Percentiles rank a stretch among this genome's conserved stretches.
Conservation (phyloP, 2,888 invertebrate species). For the Pachycephus smyrnensis region DNA sequence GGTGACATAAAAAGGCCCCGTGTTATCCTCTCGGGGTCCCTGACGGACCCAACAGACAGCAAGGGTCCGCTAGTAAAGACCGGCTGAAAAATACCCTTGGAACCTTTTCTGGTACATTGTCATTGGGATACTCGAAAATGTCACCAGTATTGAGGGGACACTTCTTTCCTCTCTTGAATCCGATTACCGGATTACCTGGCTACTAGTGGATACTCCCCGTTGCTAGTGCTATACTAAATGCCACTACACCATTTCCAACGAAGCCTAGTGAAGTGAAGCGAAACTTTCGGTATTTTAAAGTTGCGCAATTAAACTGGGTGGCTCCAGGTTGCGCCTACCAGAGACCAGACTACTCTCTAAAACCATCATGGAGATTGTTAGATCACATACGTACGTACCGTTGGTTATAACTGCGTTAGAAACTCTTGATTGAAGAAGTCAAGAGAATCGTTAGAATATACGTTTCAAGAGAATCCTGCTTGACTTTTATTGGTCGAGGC, state of each 20-base stretch:
- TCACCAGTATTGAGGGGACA: slow-evolving; percentile 51
- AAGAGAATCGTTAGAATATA: neutral
- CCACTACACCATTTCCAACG: neutral
- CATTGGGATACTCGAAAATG: slow-evolving; percentile 49
- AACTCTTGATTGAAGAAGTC: neutral
- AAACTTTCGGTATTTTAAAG: slow-evolving; percentile 18
- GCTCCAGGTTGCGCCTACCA: neutral
- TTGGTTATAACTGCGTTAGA: neutral
- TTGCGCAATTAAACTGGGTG: neutral
- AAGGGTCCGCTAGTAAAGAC: slow-evolving; percentile 14
- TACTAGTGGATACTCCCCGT: neutral
- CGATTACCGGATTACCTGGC: slow-evolving; percentile 59
- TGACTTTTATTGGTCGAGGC: neutral
- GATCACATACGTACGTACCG: neutral
- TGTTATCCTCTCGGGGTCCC: slow-evolving; percentile 32
- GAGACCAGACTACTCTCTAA: neutral
- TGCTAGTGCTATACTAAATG: neutral
- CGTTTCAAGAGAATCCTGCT: neutral
- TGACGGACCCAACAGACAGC: slow-evolving; percentile 29
- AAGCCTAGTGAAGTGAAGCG: slow-evolving; percentile 49
- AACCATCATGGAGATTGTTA: neutral
- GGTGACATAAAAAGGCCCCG: slow-evolving; percentile 49
- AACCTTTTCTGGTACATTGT: slow-evolving; percentile 58
- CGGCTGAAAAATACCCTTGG: slow-evolving; percentile 24
- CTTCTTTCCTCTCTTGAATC: slow-evolving; percentile 53